Conservation (phyloP, 2,888 invertebrate species). For the Drosophila nr. perissopoda region DNA sequence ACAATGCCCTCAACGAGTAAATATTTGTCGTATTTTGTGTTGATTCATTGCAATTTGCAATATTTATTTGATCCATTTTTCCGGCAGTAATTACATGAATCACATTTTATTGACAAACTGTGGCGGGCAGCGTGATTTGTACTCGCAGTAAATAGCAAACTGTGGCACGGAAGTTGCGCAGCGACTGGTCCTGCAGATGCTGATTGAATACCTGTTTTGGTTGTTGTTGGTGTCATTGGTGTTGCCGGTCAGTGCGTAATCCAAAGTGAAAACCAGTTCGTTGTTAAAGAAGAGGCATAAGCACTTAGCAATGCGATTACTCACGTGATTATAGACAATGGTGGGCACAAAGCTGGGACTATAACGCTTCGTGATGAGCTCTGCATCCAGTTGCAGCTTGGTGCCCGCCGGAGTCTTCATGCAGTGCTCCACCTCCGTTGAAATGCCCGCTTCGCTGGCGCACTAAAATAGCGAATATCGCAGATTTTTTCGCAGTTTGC, state of each 20-base stretch:
- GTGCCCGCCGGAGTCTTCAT: constrained; percentile 84
- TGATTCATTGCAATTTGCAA: not conserved
- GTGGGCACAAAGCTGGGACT: constrained; percentile 86
- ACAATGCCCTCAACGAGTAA: not conserved
- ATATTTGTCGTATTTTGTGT: not conserved
- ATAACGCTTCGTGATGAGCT: constrained; percentile 84
- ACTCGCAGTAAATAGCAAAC: constrained; percentile 82
- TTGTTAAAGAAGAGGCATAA: constrained; percentile 7
- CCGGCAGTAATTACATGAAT: constrained; percentile 5
- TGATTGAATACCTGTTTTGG: constrained; percentile 83
- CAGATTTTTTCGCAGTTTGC: not conserved
- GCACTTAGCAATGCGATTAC: constrained; percentile 40
- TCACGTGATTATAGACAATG: constrained; percentile 86
- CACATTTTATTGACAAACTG: constrained; percentile 55
- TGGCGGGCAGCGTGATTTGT: constrained; percentile 40
- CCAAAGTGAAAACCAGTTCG: constrained; percentile 52
- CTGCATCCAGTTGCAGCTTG: constrained; percentile 85
- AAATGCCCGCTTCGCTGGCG: constrained; percentile 82
- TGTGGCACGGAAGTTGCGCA: constrained; percentile 84
- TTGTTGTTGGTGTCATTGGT: not conserved
- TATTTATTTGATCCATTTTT: constrained; percentile 10
- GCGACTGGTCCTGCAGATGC: constrained; percentile 84
- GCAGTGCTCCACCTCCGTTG: constrained; percentile 84
- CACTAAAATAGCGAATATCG: constrained; percentile 81
- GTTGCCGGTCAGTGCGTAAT: constrained; percentile 19